phyloP scores from a whole-genome alignment of 2,888 invertebrate genomes.

The Dasysyrphus albostriatus region DNA sequence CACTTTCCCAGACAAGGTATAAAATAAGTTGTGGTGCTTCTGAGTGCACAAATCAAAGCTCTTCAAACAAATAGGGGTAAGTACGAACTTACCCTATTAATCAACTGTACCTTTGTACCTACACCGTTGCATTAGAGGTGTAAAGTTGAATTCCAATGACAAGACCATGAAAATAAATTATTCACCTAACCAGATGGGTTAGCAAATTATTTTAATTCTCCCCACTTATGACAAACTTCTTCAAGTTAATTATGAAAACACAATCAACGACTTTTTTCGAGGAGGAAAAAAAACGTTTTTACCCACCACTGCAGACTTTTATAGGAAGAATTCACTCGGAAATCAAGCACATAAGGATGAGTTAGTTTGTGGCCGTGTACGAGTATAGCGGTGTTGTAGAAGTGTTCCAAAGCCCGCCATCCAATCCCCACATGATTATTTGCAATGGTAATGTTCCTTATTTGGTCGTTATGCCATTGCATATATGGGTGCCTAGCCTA shows the following conservation, averaged over 20 bases:
- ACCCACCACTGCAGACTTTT: neutral
- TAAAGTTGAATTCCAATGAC: constrained; percentile 1
- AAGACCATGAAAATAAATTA: constrained; percentile 5
- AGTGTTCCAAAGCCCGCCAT: neutral
- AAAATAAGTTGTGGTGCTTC: neutral
- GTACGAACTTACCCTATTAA: neutral
- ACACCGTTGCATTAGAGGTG: constrained; percentile 1
- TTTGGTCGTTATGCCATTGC: constrained; percentile 22
- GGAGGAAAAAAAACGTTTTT: constrained; percentile 3
- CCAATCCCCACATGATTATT: constrained; percentile 31
- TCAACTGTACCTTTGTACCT: neutral
- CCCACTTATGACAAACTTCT: neutral
- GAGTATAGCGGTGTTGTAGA: neutral
- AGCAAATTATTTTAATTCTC: constrained; percentile 12
- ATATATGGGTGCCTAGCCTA: neutral
- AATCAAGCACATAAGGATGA: neutral
- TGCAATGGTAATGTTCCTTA: constrained; percentile 52
- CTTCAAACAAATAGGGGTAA: neutral
- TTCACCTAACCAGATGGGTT: neutral
- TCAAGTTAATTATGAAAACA: constrained; percentile 19
- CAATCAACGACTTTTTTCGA: constrained; percentile 7
- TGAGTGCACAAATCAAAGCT: neutral
- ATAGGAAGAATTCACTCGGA: neutral
- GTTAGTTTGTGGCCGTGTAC: neutral
- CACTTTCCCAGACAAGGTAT: neutral